Evolutionary conservation across 2,797 vertebrate genomes (phyloP), one percentile per base, ranked within the genome.

Genomic region (Squalus acanthias): DNA sequence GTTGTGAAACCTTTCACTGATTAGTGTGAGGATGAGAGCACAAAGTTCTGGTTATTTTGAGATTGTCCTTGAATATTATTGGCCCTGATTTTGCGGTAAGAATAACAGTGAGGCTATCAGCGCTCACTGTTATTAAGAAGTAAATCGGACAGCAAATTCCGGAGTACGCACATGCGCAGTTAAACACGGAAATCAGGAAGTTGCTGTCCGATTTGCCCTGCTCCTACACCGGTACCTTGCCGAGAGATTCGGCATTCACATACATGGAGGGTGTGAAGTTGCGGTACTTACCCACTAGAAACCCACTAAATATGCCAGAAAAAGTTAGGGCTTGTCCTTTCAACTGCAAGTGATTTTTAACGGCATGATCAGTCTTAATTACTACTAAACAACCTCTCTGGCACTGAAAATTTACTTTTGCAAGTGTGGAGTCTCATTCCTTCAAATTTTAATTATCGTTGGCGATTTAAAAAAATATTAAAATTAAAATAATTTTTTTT

Each of bases 1-100:
- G n/a, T 69, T 46, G 65, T 69, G 63, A 93, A 24, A 93, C 8
- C 63, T 93, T 65, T 93, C 67, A 93, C 65, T 93, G 91, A 93
- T 69, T 69, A 26, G n/a, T 24, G 39, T 20, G 91, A 93, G n/a
- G n/a, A 67, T 39, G 57, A 63, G 20, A 22, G 20, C 63, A 67
- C 60, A 50, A 50, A 50, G 82, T 85, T 85, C 46, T 22, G 89
- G 33, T 65, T 39, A 93, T 93, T 65, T 20, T n/a, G 89, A 93
- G 89, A 39, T 65, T 67, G 63, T 22, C 89, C 63, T 93, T 93
- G 60, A 39, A 93, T 24, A 67, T 67, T 93, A 67, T 39, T 93
- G 63, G 60, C 15, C 7, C 6, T n/a, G 33, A 93, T 22, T 93
- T 93, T 93, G 63, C 17, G 8, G 63, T 39, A 3, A 57, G n/a